These are phyloP conservation scores for Diabrotica undecimpunctata DNA, from an alignment of 1,140 invertebrate genomes.

Conservation along the genomic window DNA sequence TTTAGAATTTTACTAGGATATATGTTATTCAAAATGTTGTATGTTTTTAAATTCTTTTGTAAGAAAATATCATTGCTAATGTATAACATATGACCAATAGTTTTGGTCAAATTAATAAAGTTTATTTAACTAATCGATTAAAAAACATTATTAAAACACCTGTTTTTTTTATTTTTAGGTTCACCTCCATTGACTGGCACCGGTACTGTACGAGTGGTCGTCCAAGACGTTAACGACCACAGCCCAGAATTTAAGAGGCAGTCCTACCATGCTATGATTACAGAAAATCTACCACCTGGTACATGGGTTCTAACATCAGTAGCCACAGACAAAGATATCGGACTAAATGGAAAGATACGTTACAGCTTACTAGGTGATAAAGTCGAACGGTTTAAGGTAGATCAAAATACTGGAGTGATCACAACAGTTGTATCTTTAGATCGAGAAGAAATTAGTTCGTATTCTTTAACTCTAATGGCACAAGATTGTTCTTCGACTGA, in stretches of 20 bases:
- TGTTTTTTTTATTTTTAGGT: constrained; percentile 57
- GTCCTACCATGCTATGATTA: constrained; percentile 70
- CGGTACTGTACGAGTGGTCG: constrained; percentile 79
- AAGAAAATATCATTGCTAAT: no score
- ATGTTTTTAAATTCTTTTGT: no score
- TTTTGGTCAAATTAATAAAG: no score
- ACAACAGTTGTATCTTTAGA: constrained; percentile 69
- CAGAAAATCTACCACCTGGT: constrained; percentile 72
- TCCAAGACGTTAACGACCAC: constrained; percentile 93
- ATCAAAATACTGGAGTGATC: constrained; percentile 72
- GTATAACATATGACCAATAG: no score
- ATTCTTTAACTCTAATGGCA: constrained; percentile 79
- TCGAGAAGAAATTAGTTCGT: constrained; percentile 71
- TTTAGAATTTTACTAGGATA: no score
- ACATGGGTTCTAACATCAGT: constrained; percentile 68
- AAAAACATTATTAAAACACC: no score
- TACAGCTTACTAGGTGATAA: constrained; percentile 80
- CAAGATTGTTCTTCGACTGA: constrained; percentile 83
- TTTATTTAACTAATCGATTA: no score
- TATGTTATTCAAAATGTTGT: no score
- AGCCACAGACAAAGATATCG: constrained; percentile 77
- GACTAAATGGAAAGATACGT: constrained; percentile 78
- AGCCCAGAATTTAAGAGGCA: constrained; percentile 77
- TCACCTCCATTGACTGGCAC: constrained; percentile 85
- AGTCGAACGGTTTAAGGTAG: constrained; percentile 67